Conservation (phyloP, 1,140 invertebrate species). For the Rhyzopertha dominica region DNA sequence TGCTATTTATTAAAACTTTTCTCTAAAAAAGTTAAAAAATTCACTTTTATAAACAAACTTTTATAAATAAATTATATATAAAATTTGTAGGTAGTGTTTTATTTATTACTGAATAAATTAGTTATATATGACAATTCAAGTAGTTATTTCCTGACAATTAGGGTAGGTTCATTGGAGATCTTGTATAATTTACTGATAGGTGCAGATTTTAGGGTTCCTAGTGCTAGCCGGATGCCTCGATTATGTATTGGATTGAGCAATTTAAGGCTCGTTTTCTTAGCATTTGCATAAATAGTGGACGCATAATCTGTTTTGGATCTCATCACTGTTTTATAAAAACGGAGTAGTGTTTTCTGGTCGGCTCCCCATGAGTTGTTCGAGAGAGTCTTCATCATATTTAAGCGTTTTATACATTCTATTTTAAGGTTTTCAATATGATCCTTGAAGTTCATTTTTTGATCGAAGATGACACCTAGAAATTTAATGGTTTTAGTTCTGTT, state of each 20-base stretch:
- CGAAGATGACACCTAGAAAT: conserved; percentile 9
- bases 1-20: too few relatives aligned
- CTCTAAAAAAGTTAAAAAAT: too few relatives aligned
- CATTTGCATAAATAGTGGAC: conserved; percentile 5
- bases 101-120: too few relatives aligned
- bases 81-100: too few relatives aligned
- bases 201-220: conserved; percentile 7
- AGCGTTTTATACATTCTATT: conserved; percentile 9
- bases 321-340: conserved; percentile 10
- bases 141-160: too few relatives aligned
- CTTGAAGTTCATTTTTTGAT: conserved; percentile 8
- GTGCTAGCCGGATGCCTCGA: not conserved
- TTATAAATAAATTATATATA: too few relatives aligned
- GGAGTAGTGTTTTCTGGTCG: conserved; percentile 7
- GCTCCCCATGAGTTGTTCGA: conserved; percentile 10
- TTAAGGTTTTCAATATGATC: conserved; percentile 6
- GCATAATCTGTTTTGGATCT: conserved; percentile 11
- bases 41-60: too few relatives aligned
- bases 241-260: conserved; percentile 9
- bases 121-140: too few relatives aligned
- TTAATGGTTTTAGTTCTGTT: too few relatives aligned
- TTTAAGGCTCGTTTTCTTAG: conserved; percentile 1
- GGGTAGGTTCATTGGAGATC: conserved; percentile 8
- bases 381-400: conserved; percentile 7
- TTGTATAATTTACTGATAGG: conserved; percentile 11